Base-by-base conservation (phyloP, 2,888 invertebrate genomes). In the Platycnemis pennipes region DNA sequence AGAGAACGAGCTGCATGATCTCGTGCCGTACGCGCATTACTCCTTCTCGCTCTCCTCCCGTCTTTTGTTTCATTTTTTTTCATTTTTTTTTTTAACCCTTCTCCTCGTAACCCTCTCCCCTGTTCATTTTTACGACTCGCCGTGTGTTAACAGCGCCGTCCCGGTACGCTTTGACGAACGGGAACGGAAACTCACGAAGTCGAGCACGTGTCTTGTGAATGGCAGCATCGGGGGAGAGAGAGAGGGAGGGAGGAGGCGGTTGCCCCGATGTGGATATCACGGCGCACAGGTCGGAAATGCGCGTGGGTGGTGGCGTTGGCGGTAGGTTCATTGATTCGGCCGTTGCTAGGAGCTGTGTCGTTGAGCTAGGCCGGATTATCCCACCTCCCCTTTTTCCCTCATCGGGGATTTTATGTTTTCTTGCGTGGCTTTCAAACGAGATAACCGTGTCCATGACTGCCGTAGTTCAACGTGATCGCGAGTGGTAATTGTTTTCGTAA, bases 111-210 rank as follows among this genome's bases (percentile, higher is more conserved):
- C 77, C 26, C 37, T 77, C 77, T 31, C 31, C 13, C 13, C 5
- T 37, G 44, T 44, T 69, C 44, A 63, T 91, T 91, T 91, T 91
- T 89, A 56, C 89, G 89, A 63, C 42, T 56, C 46, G 42, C 42
- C 56, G 89, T 63, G 56, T 56, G 89, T 77, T 63, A 37, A 42
- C 89, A 42, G 56, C 89, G 89, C 89, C 42, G 56, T 22, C 56
- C 56, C 56, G 37, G 56, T 56, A 56, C 89, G 89, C 42, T 56
- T 56, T 87, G 56, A 37, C 91, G 91, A 91, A 91, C n/a, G 44
- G 63, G 22, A 44, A 63, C 91, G 91, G 91, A 91, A 63, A 44
- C 91, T 91, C 91, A 91, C 91, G 91, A 91, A 91, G 91, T 91
- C 63, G 63, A 69, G 91, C 91, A 91, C 63, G 91, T 63, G 44